These are phyloP conservation scores for Sinocyclocheilus rhinocerous DNA, from an alignment of 2,113 vertebrate species.

Conservation along the genomic window DNA sequence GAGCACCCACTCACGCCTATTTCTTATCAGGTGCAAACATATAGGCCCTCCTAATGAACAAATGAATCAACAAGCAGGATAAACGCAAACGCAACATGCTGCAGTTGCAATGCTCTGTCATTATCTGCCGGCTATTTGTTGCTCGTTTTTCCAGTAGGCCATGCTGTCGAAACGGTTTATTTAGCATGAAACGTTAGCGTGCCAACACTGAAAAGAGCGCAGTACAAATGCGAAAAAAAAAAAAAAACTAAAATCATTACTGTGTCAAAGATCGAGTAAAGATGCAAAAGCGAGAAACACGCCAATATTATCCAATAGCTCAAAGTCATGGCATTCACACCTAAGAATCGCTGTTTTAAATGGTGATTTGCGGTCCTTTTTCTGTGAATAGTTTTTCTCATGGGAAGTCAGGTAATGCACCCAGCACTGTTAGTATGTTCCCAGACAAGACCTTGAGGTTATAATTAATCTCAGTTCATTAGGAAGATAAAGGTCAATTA, in stretches of 20 bases:
- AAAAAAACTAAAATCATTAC: background rate
- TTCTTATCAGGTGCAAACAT: conserved; percentile 45
- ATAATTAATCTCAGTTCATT: conserved; percentile 80
- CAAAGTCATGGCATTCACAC: background rate
- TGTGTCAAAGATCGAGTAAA: background rate
- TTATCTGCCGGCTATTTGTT: background rate
- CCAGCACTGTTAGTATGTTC: conserved; percentile 37
- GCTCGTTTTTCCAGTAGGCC: background rate
- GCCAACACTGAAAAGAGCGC: background rate
- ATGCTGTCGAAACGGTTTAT: background rate
- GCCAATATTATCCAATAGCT: background rate
- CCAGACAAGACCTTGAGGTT: conserved; percentile 71
- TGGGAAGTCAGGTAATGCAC: conserved; percentile 12
- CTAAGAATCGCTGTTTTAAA: background rate
- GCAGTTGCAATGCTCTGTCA: too few relatives aligned
- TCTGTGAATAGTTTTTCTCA: background rate
- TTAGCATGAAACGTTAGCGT: background rate
- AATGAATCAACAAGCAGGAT: conserved; percentile 10
- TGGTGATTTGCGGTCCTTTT: background rate
- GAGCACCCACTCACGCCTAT: conserved; percentile 13
- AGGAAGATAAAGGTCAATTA: conserved; percentile 75
- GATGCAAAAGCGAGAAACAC: background rate
- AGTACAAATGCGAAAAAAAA: too few relatives aligned
- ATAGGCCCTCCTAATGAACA: conserved; percentile 9
- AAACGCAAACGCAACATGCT: background rate